Percentiles rank a stretch among this genome's conserved stretches.
Conservation (phyloP, 1,140 invertebrate species). For the Eufriesea mexicana region DNA sequence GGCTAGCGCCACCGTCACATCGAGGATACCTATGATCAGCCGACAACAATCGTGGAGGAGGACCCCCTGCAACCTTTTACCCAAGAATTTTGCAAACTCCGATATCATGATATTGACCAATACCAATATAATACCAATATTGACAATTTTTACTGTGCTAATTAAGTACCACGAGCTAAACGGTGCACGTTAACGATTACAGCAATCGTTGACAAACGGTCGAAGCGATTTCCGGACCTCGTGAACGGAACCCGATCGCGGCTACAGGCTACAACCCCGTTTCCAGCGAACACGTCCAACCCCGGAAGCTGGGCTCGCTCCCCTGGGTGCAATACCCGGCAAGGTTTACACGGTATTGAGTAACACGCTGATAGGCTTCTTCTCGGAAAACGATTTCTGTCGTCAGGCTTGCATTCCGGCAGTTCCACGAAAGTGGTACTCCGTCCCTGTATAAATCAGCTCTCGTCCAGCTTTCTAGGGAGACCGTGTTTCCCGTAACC, state of each 20-base stretch:
- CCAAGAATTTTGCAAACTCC: too few relatives aligned
- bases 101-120: too few relatives aligned
- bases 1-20: too few relatives aligned
- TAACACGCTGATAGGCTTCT: constrained; percentile 46
- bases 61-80: too few relatives aligned
- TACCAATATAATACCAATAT: too few relatives aligned
- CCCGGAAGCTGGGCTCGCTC: constrained; percentile 45
- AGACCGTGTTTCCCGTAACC: neutral
- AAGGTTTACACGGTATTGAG: constrained; percentile 44
- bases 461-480: constrained; percentile 16
- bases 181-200: neutral
- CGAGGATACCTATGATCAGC: too few relatives aligned
- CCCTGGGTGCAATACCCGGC: constrained; percentile 58
- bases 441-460: constrained; percentile 27
- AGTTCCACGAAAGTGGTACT: constrained; percentile 25
- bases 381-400: constrained; percentile 56
- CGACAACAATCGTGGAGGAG: too few relatives aligned
- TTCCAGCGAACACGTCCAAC: constrained; percentile 24
- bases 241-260: neutral
- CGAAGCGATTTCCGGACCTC: constrained; percentile 28
- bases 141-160: neutral
- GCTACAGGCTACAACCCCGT: neutral
- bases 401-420: constrained; percentile 21
- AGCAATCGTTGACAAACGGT: neutral
- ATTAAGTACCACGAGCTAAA: neutral